Conservation (phyloP, 2,888 invertebrate genomes). For the Dryocosmus kuriphilus region DNA sequence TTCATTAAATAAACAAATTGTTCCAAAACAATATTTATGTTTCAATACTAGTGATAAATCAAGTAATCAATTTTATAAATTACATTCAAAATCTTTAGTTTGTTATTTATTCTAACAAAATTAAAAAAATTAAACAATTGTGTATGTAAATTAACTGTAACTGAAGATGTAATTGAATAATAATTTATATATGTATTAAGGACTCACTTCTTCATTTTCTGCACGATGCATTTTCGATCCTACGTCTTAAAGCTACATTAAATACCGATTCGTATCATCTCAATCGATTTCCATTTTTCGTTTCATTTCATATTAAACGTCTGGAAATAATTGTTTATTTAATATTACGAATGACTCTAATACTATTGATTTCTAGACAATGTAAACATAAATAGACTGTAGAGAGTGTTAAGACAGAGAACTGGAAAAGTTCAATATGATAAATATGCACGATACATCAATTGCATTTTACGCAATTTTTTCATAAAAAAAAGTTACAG, state of each 20-base stretch:
- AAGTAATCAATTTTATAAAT: too few relatives aligned
- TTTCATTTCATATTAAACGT: constrained; percentile 44
- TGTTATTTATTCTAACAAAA: not conserved
- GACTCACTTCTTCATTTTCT: constrained; percentile 75
- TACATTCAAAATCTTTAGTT: too few relatives aligned
- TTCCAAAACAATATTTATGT: not conserved
- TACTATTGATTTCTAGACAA: not conserved
- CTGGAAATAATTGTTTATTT: constrained; percentile 43
- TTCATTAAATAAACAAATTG: not conserved
- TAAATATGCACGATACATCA: constrained; percentile 2
- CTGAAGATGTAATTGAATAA: not conserved
- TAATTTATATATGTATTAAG: not conserved
- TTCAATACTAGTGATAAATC: too few relatives aligned
- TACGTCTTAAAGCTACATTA: constrained; percentile 49
- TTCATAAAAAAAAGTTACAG: not conserved
- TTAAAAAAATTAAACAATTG: too few relatives aligned
- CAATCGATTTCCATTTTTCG: constrained; percentile 44
- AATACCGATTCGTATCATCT: constrained; percentile 50
- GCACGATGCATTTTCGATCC: constrained; percentile 70
- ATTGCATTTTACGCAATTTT: not conserved
- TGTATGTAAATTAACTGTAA: not conserved
- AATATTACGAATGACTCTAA: not conserved
- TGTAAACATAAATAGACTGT: not conserved
- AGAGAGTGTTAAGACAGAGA: not conserved
- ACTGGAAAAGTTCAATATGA: constrained; percentile 8